phyloP scores from a whole-genome alignment of 2,797 vertebrate species.

The Cyprinella venusta region DNA sequence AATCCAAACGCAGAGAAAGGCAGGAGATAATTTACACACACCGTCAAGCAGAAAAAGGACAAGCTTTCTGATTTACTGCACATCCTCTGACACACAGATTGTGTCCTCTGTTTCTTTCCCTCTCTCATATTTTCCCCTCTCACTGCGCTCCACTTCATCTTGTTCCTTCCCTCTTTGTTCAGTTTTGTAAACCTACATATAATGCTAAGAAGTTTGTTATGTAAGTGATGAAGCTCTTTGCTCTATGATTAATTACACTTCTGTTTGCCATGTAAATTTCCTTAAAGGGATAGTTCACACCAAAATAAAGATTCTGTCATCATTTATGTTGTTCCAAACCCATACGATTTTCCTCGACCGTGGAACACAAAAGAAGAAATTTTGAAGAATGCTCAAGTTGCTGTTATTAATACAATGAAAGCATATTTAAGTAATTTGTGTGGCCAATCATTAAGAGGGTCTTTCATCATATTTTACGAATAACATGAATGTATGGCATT shows the following conservation, averaged over 20 bases:
- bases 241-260: constrained; percentile 34
- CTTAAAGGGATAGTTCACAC: neutral
- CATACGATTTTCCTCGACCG: neutral
- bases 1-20: neutral
- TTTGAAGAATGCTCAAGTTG: neutral
- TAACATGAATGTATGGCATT: neutral
- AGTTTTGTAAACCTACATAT: constrained; percentile 32
- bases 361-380: neutral
- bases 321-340: neutral
- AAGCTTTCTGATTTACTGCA: constrained; percentile 12
- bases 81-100: neutral
- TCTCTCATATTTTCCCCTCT: neutral
- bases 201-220: constrained; percentile 47
- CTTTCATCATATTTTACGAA: neutral
- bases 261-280: neutral
- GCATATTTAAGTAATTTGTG: neutral
- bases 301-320: neutral
- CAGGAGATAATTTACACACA: neutral
- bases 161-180: constrained; percentile 17
- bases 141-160: constrained; percentile 12
- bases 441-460: neutral
- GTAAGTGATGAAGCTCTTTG: constrained; percentile 36
- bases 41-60: neutral
- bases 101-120: neutral
- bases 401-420: neutral